Evolutionary conservation across 1,140 invertebrate genomes (phyloP), one percentile per base, ranked within the genome.

Genomic region (Chymomyza costata): DNA sequence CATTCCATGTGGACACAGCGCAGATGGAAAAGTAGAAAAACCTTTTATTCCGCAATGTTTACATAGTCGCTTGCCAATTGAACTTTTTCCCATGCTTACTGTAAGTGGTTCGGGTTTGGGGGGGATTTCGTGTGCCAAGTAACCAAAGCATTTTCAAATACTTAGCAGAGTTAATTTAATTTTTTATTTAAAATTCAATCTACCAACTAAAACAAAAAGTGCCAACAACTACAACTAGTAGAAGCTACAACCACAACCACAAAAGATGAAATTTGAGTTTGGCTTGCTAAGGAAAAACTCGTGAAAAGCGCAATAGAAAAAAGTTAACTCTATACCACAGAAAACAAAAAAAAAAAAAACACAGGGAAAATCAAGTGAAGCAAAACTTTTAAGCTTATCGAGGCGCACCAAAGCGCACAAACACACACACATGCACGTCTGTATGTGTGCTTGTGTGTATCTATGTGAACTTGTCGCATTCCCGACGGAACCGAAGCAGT

Each of bases 131-230:
- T 60, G 40, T n/a, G 40, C 41, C 61, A 66, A 70, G 69, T 53
- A 59, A 31, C 38, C 31, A n/a, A n/a, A n/a, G 34, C 62, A 58
- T 47, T 64, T 41, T 14, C 41, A 47, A 81, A 81, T 81, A 81
- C 74, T 81, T 81, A 81, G 52, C 48, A 56, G 54, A 67, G 76
- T 76, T 68, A 71, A 82, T 76, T 68, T 82, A 76, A 82, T 82
- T 82, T 82, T 70, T 68, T 82, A 82, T 82, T 81, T 82, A 82
- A 82, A 82, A 82, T 82, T 76, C 78, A 82, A 82, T 82, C 78
- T 82, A 56, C 57, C 52, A 82, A 82, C 78, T 82, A 82, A 82
- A 82, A 82, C 78, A 82, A 81, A 81, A 82, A 81, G 62, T 73
- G 38, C 34, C 32, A 39, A 28, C 50, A 44, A 34, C 32, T 16